phyloP scores from a whole-genome alignment of 2,888 invertebrate genomes.

The Epinotia brunnichana region DNA sequence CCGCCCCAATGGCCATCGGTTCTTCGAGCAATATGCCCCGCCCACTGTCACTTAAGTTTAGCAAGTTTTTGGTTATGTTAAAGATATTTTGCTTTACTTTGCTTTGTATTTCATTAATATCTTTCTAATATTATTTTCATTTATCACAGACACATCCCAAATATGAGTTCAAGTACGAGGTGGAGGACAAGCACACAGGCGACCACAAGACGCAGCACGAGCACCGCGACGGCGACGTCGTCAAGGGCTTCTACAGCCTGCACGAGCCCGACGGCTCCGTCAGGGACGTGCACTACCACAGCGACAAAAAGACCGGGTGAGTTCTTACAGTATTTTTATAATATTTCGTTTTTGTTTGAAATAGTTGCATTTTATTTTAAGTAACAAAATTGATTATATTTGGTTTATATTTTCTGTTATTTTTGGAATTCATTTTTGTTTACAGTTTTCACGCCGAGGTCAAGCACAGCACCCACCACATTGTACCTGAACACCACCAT shows the following conservation, averaged over 20 bases:
- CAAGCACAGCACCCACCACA: constrained; percentile 47
- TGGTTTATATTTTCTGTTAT: not conserved
- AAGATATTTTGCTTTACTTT: not conserved
- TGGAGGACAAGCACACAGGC: constrained; percentile 74
- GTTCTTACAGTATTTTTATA: not conserved
- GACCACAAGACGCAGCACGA: constrained; percentile 76
- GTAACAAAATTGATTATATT: not conserved
- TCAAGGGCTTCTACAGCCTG: constrained; percentile 71
- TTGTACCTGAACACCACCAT: constrained; percentile 48
- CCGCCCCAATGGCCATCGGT: too few relatives aligned
- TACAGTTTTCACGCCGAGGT: constrained; percentile 47
- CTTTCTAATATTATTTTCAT: not conserved
- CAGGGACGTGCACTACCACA: constrained; percentile 72
- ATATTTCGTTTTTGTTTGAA: not conserved
- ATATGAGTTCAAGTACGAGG: constrained; percentile 76
- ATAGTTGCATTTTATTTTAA: not conserved
- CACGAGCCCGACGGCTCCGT: constrained; percentile 71
- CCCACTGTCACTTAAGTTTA: too few relatives aligned
- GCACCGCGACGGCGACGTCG: constrained; percentile 70
- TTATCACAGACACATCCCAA: constrained; percentile 53
- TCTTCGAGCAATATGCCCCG: too few relatives aligned
- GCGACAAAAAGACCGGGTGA: constrained; percentile 67
- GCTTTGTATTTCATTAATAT: not conserved
- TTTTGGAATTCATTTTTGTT: not conserved
- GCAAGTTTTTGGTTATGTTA: too few relatives aligned